These are phyloP conservation scores for Smutsia gigantea DNA, from an alignment of 2,797 vertebrate genomes.

Conservation along the genomic window DNA sequence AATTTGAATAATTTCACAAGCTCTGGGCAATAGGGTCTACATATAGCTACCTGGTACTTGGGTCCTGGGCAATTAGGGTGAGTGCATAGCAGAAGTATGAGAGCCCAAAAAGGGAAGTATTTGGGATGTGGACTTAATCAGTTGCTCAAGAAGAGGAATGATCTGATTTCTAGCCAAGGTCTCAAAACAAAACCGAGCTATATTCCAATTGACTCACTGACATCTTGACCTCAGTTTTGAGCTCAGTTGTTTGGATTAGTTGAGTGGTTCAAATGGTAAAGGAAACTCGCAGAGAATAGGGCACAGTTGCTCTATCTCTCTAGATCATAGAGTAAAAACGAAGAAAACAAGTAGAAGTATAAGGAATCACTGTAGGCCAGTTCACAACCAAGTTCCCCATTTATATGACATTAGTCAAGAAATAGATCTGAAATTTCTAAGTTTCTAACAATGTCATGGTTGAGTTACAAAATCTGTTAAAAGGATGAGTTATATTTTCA, in stretches of 20 bases:
- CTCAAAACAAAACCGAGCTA: not conserved
- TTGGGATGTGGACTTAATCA: not conserved
- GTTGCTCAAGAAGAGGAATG: not conserved
- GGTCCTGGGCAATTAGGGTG: not conserved
- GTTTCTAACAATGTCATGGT: not conserved
- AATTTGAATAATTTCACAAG: not conserved
- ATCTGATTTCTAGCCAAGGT: not conserved
- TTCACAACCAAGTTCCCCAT: not conserved
- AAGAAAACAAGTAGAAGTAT: not conserved
- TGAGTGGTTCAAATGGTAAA: not conserved
- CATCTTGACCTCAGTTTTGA: not conserved
- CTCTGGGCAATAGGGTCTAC: not conserved
- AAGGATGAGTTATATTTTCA: not conserved
- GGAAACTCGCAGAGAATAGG: not conserved
- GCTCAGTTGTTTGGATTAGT: not conserved
- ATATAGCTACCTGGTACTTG: not conserved
- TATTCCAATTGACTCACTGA: not conserved
- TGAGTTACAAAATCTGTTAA: not conserved
- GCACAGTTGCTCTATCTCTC: not conserved
- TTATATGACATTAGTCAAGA: not conserved
- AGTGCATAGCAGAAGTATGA: not conserved
- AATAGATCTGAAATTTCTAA: not conserved
- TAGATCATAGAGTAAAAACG: not conserved
- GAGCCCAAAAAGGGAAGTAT: rapidly evolving
- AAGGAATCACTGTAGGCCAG: not conserved